Evolutionary conservation across 1,140 invertebrate genomes (phyloP), one percentile per base, ranked within the genome.

Genomic region (Lordiphosa mommai): DNA sequence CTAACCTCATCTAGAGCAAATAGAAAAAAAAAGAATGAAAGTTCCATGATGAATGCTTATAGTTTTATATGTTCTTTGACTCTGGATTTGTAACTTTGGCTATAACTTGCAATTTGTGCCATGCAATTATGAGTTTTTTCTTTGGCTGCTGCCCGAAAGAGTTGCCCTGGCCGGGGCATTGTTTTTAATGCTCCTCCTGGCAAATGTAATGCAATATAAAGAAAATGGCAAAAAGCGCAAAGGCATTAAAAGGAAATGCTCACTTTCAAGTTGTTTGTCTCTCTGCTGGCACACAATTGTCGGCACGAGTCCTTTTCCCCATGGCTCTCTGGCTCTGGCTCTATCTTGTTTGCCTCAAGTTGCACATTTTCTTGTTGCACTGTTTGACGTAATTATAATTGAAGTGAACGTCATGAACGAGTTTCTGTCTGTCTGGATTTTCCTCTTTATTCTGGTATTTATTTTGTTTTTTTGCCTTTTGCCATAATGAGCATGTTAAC

Each of bases 301-400:
- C 66, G 77, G 63, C 61, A 33, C 56, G 38, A 50, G 51, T 33
- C 61, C 59, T 53, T 61, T 61, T n/a, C n/a, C 23, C 23, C 23
- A 27, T 27, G 23, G 23, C 23, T 27, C 23, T 27, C 6, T 27
- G 23, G 23, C 23, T 27, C 23, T 27, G 23, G 23, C 23, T 27
- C 61, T 74, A 71, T 76, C 66, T 71, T 80, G 76, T 84, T 80
- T 84, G 76, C 74, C 71, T 76, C 76, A 71, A 82, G 77, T 84
- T 82, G 76, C 71, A 70, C 71, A 80, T 82, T 80, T 80, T 80
- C 77, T 80, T 84, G 76, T 84, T 80, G 76, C 76, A 84, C 76
- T 80, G 76, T 82, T 86, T 86, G 71, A 82, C 76, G 72, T 77
- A 86, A 86, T 86, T 86, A 86, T 86, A 86, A 86, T 86, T 86